Evolutionary conservation across 2,113 vertebrate genomes (phyloP).

Genomic region (Alosa alosa): DNA sequence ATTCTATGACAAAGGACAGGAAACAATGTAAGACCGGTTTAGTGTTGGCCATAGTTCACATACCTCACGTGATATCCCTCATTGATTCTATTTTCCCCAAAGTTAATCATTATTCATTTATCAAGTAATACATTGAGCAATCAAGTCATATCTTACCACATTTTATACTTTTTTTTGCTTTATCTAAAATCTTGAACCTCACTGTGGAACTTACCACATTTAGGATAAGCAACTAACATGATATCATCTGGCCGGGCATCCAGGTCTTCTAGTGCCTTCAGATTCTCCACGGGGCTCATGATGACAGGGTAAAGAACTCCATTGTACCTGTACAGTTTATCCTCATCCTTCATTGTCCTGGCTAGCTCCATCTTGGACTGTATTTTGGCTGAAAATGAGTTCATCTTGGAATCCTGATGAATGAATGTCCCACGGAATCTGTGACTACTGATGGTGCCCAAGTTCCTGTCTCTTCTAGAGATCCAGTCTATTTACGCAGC

Average conservation of each 20-base stretch:
- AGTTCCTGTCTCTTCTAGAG: not conserved
- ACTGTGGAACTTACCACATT: slow-evolving; percentile 70
- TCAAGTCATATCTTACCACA: not conserved
- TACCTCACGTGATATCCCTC: not conserved
- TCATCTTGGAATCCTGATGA: slow-evolving; percentile 33
- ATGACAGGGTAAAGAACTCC: slow-evolving; percentile 68
- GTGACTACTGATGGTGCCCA: not conserved
- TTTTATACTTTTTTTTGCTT: not conserved
- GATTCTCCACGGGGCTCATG: slow-evolving; percentile 61
- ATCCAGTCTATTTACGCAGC: slow-evolving; percentile 20
- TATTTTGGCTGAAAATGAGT: accelerated
- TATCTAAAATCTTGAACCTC: not conserved
- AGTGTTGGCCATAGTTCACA: not conserved
- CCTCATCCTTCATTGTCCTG: slow-evolving; percentile 50
- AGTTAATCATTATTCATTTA: not conserved
- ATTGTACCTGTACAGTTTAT: slow-evolving; percentile 65
- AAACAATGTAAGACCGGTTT: not conserved
- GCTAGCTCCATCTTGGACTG: slow-evolving; percentile 35
- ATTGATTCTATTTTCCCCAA: not conserved
- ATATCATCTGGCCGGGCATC: slow-evolving; percentile 70
- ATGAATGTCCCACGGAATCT: not conserved
- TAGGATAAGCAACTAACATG: slow-evolving; percentile 76
- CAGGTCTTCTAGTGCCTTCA: slow-evolving; percentile 62
- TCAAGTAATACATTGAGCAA: not conserved
- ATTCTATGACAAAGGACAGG: not conserved